Conservation (phyloP, 2,888 invertebrate species). For the Dynastes hyllus region DNA sequence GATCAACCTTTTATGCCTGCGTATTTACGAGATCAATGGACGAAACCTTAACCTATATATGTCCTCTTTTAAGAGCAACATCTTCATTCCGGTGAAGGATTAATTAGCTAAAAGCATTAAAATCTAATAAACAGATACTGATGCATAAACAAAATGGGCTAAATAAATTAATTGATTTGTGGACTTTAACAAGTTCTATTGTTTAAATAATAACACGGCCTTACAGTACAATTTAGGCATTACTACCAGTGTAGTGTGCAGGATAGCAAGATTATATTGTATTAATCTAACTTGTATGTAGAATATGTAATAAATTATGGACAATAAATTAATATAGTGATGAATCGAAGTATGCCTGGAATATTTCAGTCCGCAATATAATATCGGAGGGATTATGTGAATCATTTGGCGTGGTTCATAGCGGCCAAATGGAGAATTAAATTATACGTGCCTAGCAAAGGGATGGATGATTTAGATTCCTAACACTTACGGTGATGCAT, state of each 20-base stretch:
- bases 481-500: slow-evolving; percentile 26
- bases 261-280: no score
- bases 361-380: slow-evolving; percentile 26
- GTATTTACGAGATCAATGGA: background rate
- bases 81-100: background rate
- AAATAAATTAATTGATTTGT: background rate
- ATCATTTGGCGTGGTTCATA: background rate
- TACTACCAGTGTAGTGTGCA: no score
- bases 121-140: background rate
- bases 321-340: background rate
- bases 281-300: no score
- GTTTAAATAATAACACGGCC: no score
- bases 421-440: slow-evolving; percentile 20
- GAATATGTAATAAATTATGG: background rate
- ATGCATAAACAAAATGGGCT: background rate
- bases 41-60: background rate
- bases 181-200: no score
- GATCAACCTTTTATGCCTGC: background rate
- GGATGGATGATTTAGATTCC: slow-evolving; percentile 35
- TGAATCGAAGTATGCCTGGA: background rate
- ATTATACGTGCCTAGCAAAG: slow-evolving; percentile 5
- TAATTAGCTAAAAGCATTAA: slow-evolving; percentile 14
- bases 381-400: slow-evolving; percentile 20
- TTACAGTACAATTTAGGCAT: no score
- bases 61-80: background rate